These are phyloP conservation scores for Glandiceps talaboti DNA, from an alignment of 53 echinoderm and acorn worm species.

Conservation along the genomic window DNA sequence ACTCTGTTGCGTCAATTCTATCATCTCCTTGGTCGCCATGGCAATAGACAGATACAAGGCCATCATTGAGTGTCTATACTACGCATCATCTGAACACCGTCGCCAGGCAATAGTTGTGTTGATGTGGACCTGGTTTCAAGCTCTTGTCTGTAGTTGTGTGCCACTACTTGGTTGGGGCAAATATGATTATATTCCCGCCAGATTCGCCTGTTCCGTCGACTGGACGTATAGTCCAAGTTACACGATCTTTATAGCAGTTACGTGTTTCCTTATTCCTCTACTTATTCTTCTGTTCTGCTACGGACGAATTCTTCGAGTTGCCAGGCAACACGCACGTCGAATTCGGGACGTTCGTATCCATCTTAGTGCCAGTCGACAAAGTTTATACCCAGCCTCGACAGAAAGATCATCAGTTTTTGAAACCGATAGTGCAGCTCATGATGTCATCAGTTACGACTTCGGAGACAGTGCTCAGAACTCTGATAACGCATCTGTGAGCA, in stretches of 20 bases:
- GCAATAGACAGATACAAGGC: constrained; percentile 15
- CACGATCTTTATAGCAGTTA: constrained; percentile 1
- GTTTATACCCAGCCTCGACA: background rate
- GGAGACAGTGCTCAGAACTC: constrained; percentile 10
- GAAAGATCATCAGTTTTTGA: background rate
- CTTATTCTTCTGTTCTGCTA: background rate
- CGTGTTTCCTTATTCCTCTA: constrained; percentile 8
- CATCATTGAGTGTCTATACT: constrained; percentile 3
- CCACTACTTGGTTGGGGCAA: constrained; percentile 25
- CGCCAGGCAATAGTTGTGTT: background rate
- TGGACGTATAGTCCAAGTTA: constrained; percentile 23
- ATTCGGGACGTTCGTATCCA: background rate
- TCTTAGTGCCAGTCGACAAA: background rate
- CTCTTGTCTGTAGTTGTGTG: background rate
- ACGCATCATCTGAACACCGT: background rate
- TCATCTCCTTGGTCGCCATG: constrained; percentile 16
- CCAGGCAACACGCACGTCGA: background rate
- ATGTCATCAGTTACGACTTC: constrained; percentile 8
- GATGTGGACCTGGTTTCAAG: constrained; percentile 7
- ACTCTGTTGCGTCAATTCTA: background rate
- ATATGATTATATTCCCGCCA: constrained; percentile 14
- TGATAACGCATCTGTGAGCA: background rate
- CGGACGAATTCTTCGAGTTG: background rate
- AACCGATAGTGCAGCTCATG: background rate
- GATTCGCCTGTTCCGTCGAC: constrained; percentile 22